Evolutionary conservation across 2,888 invertebrate genomes (phyloP).

Genomic region (Amphiduros pacificus): DNA sequence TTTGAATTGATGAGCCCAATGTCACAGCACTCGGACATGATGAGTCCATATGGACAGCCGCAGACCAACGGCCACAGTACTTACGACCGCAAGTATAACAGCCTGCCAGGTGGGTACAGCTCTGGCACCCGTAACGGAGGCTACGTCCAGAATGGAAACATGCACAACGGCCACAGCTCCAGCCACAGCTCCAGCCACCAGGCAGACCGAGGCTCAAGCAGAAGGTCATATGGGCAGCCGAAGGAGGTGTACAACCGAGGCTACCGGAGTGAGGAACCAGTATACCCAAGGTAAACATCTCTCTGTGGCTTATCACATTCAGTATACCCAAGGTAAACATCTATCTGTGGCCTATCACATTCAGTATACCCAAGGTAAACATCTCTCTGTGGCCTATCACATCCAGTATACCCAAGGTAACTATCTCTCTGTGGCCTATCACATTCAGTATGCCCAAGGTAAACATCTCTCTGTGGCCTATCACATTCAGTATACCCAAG

Average conservation of each 20-base stretch:
- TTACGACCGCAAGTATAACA: background rate
- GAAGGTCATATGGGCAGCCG: background rate
- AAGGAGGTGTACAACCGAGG: background rate
- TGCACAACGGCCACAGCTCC: background rate
- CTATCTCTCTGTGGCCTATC: too few species aligned
- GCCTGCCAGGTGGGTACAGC: background rate
- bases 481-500: too few species aligned
- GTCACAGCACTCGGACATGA: too few species aligned
- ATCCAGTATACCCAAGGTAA: too few species aligned
- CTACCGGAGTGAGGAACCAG: constrained; percentile 9
- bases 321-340: too few species aligned
- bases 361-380: too few species aligned
- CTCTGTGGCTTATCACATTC: too few species aligned
- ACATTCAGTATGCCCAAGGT: too few species aligned
- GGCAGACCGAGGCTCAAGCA: background rate
- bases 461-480: too few species aligned
- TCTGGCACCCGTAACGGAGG: background rate
- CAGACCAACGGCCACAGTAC: background rate
- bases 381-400: too few species aligned
- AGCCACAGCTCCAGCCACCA: background rate
- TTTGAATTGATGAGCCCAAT: background rate
- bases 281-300: constrained; percentile 7
- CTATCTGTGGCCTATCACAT: too few species aligned
- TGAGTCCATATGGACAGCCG: background rate
- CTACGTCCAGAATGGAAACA: background rate